phyloP scores from a whole-genome alignment of 2,888 invertebrate genomes.

The Seira ritae region DNA sequence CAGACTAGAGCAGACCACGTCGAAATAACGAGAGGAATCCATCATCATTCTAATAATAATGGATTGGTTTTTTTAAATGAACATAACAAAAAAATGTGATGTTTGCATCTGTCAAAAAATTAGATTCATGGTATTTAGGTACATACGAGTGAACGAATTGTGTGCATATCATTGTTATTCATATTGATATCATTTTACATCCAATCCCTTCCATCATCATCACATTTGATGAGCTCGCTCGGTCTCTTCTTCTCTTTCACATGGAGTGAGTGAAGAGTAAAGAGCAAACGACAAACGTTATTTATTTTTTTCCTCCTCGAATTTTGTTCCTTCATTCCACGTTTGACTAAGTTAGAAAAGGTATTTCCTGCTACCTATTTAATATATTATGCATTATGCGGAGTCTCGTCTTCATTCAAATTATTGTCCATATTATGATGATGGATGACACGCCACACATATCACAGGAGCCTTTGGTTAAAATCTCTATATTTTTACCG shows the following conservation, averaged over 20 bases:
- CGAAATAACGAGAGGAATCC: conserved; percentile 2
- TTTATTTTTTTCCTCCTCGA: neutral
- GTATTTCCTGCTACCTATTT: conserved; percentile 8
- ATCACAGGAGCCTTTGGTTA: neutral
- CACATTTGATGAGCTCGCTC: conserved; percentile 7
- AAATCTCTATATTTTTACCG: conserved; percentile 7
- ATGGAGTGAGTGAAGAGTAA: neutral
- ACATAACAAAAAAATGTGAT: conserved; percentile 12
- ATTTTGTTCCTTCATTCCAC: neutral
- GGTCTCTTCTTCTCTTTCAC: neutral
- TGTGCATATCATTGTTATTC: conserved; percentile 16
- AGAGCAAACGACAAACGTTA: conserved; percentile 8
- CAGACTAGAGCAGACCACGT: neutral
- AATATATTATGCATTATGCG: conserved; percentile 20
- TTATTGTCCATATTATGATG: conserved; percentile 22
- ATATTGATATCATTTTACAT: conserved; percentile 4
- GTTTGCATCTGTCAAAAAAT: conserved; percentile 19
- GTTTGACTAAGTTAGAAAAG: neutral
- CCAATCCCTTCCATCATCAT: conserved; percentile 19
- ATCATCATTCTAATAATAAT: conserved; percentile 6
- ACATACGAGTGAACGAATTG: conserved; percentile 12
- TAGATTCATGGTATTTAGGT: neutral
- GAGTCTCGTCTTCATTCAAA: conserved; percentile 23
- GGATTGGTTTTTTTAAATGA: neutral
- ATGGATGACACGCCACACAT: conserved; percentile 13